Evolutionary conservation across 2,888 invertebrate species (phyloP), one percentile per base, ranked within the genome.

Genomic region (Ormyrus labotus): DNA sequence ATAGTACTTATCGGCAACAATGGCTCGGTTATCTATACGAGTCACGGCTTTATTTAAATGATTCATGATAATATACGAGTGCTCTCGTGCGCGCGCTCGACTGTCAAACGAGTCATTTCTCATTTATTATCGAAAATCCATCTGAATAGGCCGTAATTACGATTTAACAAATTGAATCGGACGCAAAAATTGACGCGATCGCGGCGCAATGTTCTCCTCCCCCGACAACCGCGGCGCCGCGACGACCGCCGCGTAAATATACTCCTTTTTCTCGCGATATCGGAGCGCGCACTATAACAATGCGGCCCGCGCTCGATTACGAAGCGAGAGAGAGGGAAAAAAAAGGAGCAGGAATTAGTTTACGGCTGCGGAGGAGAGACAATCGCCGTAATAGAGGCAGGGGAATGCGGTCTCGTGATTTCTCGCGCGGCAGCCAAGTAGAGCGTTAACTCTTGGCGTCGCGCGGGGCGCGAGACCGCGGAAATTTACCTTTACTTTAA

Each of bases 41-140:
- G 70, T 70, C 70, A 70, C 70, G 70, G 70, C 72, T 72, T 72
- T 63, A 72, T 72, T 72, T 74, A 58, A 67, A 74, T 67, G 67
- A 74, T 67, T 67, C 64, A 63, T 63, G 76, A 63, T 55, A 68
- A 69, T 76, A 69, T 76, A 70, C 61, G 34, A 2, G 7, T 19
- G 47, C 68, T 57, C 64, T 34, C 13, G 50, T 53, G 19, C n/a
- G 0, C n/a, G 0, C 48, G 13, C 10, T 53, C 8, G 47, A 34
- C 11, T 63, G 72, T 63, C 61, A 63, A 61, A 58, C 10, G n/a
- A 60, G 58, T 55, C 58, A 70, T 70, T 70, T 70, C 50, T 70
- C 70, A 70, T 70, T 11, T 45, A 48, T 48, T 61, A 61, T 61
- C 71, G 71, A 61, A 47, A 69, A 70, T 60, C 11, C 58, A 58